Evolutionary conservation across 1,140 invertebrate species (phyloP).

Genomic region (Drosophila elegans): DNA sequence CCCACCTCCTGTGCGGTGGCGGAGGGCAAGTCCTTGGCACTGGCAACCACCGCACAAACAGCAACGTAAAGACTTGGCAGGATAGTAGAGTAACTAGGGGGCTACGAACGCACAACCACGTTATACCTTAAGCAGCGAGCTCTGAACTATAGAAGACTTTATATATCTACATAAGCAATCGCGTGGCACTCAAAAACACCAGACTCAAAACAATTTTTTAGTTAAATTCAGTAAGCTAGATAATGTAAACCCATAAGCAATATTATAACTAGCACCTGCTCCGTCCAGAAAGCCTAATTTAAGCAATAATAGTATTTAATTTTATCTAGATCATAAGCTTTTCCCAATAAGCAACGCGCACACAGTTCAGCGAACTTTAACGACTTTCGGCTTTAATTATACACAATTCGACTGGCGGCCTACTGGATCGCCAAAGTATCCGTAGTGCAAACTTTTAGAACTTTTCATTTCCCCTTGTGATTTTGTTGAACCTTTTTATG

Average conservation of each 20-base stretch:
- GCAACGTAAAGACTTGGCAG: conserved; percentile 71
- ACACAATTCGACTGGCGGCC: conserved; percentile 29
- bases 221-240: conserved; percentile 44
- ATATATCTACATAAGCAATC: conserved; percentile 33
- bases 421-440: not conserved
- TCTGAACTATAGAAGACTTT: conserved; percentile 53
- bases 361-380: conserved; percentile 46
- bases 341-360: conserved; percentile 5
- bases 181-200: conserved; percentile 23
- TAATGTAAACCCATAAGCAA: conserved; percentile 42
- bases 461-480: conserved; percentile 62
- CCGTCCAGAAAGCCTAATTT: conserved; percentile 69
- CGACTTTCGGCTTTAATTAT: conserved; percentile 46
- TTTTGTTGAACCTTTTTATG: conserved; percentile 64
- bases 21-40: conserved; percentile 54
- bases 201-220: conserved; percentile 36
- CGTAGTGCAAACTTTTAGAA: not conserved
- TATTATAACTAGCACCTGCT: conserved; percentile 46
- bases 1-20: conserved; percentile 42
- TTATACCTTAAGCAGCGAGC: conserved; percentile 26
- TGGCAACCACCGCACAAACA: conserved; percentile 63
- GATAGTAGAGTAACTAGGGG: conserved; percentile 5
- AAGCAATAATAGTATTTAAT: conserved; percentile 13
- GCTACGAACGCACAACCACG: conserved; percentile 34
- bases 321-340: conserved; percentile 7